phyloP scores from a whole-genome alignment of 2,113 vertebrate species.

The Microtus pennsylvanicus region DNA sequence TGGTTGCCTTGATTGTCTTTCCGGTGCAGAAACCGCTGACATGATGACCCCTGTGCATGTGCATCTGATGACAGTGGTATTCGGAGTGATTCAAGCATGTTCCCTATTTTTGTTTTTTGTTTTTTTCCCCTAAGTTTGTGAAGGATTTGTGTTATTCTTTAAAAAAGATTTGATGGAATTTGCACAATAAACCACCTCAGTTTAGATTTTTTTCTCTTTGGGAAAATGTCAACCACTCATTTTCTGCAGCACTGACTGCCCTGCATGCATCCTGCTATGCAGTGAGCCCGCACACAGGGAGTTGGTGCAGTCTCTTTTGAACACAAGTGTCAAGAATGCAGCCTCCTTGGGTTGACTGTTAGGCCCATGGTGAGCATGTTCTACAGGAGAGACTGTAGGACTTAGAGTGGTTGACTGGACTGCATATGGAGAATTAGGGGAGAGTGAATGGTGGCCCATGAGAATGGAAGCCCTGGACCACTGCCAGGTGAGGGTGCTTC shows the following conservation, averaged over 20 bases:
- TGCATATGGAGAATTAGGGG: neutral
- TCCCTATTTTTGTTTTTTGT: neutral
- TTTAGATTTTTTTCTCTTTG: neutral
- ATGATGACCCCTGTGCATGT: neutral
- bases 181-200: neutral
- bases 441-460: neutral
- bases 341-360: neutral
- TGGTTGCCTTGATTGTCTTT: neutral
- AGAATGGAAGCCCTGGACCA: neutral
- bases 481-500: neutral
- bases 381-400: neutral
- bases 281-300: neutral
- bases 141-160: neutral
- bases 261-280: neutral
- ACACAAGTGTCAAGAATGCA: neutral
- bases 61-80: neutral
- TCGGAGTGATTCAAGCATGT: neutral
- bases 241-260: neutral
- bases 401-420: too few species aligned
- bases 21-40: neutral
- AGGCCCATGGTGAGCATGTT: neutral
- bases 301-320: neutral
- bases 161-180: conserved; percentile 23
- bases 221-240: neutral
- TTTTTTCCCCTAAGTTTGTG: neutral